Percentiles rank a stretch among this genome's conserved stretches.
Evolutionary conservation across 2,113 vertebrate species (phyloP).

Genomic region (Thymallus thymallus): DNA sequence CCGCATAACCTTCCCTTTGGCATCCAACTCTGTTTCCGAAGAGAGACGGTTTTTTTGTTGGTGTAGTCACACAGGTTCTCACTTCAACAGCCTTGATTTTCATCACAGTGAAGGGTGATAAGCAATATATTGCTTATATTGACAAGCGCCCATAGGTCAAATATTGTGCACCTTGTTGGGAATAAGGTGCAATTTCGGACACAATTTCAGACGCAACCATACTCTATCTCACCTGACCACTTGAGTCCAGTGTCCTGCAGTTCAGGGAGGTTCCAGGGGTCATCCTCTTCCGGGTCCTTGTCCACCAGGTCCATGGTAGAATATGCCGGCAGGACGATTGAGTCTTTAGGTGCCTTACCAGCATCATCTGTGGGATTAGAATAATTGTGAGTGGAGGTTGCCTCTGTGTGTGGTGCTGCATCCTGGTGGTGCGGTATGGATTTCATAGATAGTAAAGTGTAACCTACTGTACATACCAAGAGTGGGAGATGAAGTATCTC

Average conservation of each 20-base stretch:
- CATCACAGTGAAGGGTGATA: not conserved
- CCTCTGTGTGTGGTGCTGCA: not conserved
- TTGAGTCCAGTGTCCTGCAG: conserved; percentile 80
- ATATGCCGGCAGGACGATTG: conserved; percentile 69
- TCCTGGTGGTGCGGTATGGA: not conserved
- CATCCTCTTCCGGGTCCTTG: conserved; percentile 50
- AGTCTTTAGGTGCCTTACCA: conserved; percentile 42
- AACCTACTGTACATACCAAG: conserved; percentile 35
- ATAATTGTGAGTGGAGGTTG: not conserved
- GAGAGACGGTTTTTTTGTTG: conserved; percentile 28
- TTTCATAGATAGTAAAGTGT: not conserved
- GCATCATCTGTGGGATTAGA: conserved; percentile 53
- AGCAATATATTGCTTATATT: too few species aligned
- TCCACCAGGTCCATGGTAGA: conserved; percentile 72
- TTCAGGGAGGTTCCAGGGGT: conserved; percentile 85
- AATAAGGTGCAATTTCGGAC: not conserved
- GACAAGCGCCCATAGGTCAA: too few species aligned
- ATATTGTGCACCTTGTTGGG: too few species aligned
- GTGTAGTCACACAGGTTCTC: not conserved
- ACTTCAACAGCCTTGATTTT: not conserved
- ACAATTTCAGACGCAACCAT: not conserved
- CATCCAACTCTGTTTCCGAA: conserved; percentile 80
- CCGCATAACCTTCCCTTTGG: conserved; percentile 78
- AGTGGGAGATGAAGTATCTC: conserved; percentile 60
- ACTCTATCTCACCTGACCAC: conserved; percentile 85